These are phyloP conservation scores for Tachina grossa DNA, from an alignment of 2,888 invertebrate genomes.

Conservation along the genomic window DNA sequence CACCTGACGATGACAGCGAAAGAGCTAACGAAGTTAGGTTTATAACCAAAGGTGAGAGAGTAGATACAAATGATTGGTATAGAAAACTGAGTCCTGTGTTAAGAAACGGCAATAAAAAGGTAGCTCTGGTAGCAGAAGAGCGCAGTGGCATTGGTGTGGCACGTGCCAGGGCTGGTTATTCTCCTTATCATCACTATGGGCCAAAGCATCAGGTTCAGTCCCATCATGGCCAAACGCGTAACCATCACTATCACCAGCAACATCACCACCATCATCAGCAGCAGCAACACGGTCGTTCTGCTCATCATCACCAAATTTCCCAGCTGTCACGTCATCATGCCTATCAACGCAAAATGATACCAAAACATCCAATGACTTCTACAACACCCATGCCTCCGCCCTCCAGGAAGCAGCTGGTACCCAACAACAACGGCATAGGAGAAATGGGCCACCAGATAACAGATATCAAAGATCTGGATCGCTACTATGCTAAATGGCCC, in stretches of 20 bases:
- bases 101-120: conserved; percentile 75
- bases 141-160: conserved; percentile 8
- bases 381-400: conserved; percentile 68
- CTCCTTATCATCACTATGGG: conserved; percentile 50
- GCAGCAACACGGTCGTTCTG: conserved; percentile 53
- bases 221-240: conserved; percentile 45
- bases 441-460: conserved; percentile 79
- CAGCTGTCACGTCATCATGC: conserved; percentile 68
- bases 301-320: conserved; percentile 58
- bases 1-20: conserved; percentile 72
- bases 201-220: conserved; percentile 17
- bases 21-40: conserved; percentile 63
- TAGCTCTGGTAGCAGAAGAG: conserved; percentile 16
- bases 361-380: conserved; percentile 35
- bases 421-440: conserved; percentile 57
- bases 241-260: conserved; percentile 57
- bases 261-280: conserved; percentile 60
- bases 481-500: conserved; percentile 82
- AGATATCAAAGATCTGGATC: conserved; percentile 79
- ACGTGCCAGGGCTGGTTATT: conserved; percentile 51
- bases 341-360: conserved; percentile 72
- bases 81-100: conserved; percentile 77
- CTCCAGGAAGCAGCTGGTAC: conserved; percentile 41
- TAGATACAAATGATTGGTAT: conserved; percentile 77
- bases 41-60: conserved; percentile 67